Conservation (phyloP, 1,140 invertebrate species). For the Danaus plexippus region DNA sequence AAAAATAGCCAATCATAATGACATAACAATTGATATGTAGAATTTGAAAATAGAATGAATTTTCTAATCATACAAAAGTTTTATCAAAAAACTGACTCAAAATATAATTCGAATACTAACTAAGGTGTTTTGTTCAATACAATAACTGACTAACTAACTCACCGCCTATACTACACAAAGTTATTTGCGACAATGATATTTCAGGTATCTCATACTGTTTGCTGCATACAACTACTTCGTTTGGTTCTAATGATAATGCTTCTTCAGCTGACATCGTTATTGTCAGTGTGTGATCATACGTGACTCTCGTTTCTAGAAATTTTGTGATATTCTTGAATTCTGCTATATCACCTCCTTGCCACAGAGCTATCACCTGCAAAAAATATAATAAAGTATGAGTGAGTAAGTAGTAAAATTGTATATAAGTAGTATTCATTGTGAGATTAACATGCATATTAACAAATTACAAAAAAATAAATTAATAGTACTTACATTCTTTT, state of each 20-base stretch:
- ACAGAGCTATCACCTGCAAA: constrained; percentile 49
- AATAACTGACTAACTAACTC: constrained; percentile 5
- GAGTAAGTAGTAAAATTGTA: too few species aligned
- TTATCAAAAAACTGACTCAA: too few species aligned
- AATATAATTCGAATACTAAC: too few species aligned
- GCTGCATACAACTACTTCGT: constrained; percentile 47
- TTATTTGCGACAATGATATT: constrained; percentile 46
- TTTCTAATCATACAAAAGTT: too few species aligned
- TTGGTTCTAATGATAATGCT: constrained; percentile 42
- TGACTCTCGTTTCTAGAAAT: constrained; percentile 31
- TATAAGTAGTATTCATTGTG: background rate
- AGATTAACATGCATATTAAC: background rate
- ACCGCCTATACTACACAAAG: constrained; percentile 50
- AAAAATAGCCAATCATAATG: too few species aligned
- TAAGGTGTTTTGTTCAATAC: too few species aligned
- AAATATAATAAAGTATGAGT: background rate
- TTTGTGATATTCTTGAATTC: constrained; percentile 46
- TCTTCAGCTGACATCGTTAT: constrained; percentile 50
- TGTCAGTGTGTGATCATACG: constrained; percentile 34
- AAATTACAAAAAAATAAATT: constrained; percentile 1
- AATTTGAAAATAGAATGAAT: too few species aligned
- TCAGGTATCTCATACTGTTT: constrained; percentile 47
- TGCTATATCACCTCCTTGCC: constrained; percentile 46
- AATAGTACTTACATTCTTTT: constrained; percentile 48
- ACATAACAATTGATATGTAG: too few species aligned